These are phyloP conservation scores for Plutella xylostella DNA, from an alignment of 2,888 invertebrate genomes.

Conservation along the genomic window DNA sequence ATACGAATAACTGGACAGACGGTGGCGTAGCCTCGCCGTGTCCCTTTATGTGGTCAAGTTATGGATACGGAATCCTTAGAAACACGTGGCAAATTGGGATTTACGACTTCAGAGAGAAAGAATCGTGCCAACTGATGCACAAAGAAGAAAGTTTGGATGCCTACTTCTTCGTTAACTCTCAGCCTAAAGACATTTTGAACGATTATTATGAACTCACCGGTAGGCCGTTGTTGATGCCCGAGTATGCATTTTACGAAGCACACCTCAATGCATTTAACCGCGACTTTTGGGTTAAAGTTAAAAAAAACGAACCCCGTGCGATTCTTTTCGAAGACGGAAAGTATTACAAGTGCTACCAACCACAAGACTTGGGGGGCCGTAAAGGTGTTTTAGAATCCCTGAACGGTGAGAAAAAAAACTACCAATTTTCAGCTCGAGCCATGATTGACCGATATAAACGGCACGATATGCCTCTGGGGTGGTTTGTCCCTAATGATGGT, in stretches of 20 bases:
- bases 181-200: slow-evolving; percentile 38
- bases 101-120: slow-evolving; percentile 39
- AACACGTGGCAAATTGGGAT: slow-evolving; percentile 53
- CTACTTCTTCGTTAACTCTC: slow-evolving; percentile 44
- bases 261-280: slow-evolving; percentile 58
- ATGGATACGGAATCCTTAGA: slow-evolving; percentile 50
- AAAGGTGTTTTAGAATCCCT: slow-evolving; percentile 51
- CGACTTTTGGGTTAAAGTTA: slow-evolving; percentile 55
- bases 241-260: slow-evolving; percentile 54
- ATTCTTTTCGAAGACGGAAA: slow-evolving; percentile 51
- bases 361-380: slow-evolving; percentile 38
- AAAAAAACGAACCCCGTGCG: slow-evolving; percentile 28
- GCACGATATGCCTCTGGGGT: slow-evolving; percentile 53
- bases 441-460: slow-evolving; percentile 54
- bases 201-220: slow-evolving; percentile 60
- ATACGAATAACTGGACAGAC: slow-evolving; percentile 49
- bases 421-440: slow-evolving; percentile 58
- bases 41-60: slow-evolving; percentile 57
- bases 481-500: slow-evolving; percentile 60
- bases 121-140: slow-evolving; percentile 32
- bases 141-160: slow-evolving; percentile 41
- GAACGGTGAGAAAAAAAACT: slow-evolving; percentile 55
- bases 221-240: slow-evolving; percentile 47
- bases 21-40: slow-evolving; percentile 54
- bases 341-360: slow-evolving; percentile 50